Evolutionary conservation across 2,113 vertebrate genomes (phyloP).

Genomic region (Passer montanus): DNA sequence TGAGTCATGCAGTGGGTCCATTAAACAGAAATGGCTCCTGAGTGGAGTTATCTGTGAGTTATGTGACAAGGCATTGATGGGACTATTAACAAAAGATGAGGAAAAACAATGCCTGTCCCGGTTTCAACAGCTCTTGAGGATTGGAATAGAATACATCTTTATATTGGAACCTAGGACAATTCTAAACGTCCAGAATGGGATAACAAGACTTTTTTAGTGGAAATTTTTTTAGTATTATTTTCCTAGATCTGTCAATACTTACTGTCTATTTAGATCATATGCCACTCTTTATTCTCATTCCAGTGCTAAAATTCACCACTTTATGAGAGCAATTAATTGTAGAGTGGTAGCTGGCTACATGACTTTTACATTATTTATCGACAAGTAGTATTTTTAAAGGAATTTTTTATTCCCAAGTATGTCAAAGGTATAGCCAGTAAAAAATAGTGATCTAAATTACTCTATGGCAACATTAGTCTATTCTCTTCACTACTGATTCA

Average conservation of each 20-base stretch:
- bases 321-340: slow-evolving; percentile 55
- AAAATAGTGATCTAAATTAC: slow-evolving; percentile 53
- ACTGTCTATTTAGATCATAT: slow-evolving; percentile 4
- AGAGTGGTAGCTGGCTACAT: neutral
- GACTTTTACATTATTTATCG: slow-evolving; percentile 51
- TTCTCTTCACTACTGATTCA: slow-evolving; percentile 29
- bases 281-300: neutral
- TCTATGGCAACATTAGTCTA: slow-evolving; percentile 17
- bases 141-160: too few relatives aligned
- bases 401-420: slow-evolving; percentile 45
- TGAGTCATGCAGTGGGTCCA: too few relatives aligned
- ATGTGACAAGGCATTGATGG: too few relatives aligned
- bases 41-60: too few relatives aligned
- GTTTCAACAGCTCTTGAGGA: too few relatives aligned
- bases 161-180: too few relatives aligned
- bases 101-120: too few relatives aligned
- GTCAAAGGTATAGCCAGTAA: slow-evolving; percentile 6
- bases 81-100: too few relatives aligned
- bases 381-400: slow-evolving; percentile 40
- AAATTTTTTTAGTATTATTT: neutral
- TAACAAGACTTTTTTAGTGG: neutral
- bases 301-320: slow-evolving; percentile 25
- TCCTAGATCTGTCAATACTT: neutral
- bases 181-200: neutral
- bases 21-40: too few relatives aligned